phyloP scores from a whole-genome alignment of 2,113 vertebrate species.

The Notothenia coriiceps region DNA sequence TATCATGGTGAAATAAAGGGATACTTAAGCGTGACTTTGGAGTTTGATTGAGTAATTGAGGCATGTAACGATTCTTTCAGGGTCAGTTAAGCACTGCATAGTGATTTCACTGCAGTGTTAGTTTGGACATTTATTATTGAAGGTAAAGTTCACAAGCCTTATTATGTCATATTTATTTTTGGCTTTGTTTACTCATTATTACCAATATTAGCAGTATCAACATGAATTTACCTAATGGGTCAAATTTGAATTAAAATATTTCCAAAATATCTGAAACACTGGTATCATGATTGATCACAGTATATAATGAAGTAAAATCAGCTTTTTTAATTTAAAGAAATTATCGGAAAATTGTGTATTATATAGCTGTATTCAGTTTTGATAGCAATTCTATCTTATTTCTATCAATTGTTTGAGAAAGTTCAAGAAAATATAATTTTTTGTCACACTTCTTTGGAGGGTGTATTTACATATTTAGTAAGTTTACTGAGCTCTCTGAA shows the following conservation, averaged over 20 bases:
- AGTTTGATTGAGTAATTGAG: conserved; percentile 37
- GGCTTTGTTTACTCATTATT: not conserved
- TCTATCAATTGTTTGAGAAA: not conserved
- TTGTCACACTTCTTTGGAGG: too few species aligned
- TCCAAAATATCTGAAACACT: not conserved
- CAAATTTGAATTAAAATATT: not conserved
- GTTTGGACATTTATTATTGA: not conserved
- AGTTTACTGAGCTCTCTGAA: not conserved
- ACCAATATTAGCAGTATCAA: not conserved
- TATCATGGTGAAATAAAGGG: not conserved
- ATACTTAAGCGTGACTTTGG: conserved; percentile 24
- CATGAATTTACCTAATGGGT: not conserved
- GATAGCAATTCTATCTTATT: not conserved
- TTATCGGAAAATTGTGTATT: not conserved
- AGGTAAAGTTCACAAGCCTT: not conserved
- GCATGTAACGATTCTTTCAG: conserved; percentile 48
- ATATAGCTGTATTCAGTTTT: not conserved
- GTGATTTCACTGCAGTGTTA: conserved; percentile 18
- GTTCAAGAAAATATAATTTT: not conserved
- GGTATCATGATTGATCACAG: too few species aligned
- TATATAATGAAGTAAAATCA: not conserved
- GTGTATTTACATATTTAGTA: too few species aligned
- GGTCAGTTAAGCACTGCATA: conserved; percentile 51
- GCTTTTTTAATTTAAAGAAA: not conserved
- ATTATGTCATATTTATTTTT: not conserved